phyloP scores from a whole-genome alignment of 2,797 vertebrate species.

The Myripristis jacobus region DNA sequence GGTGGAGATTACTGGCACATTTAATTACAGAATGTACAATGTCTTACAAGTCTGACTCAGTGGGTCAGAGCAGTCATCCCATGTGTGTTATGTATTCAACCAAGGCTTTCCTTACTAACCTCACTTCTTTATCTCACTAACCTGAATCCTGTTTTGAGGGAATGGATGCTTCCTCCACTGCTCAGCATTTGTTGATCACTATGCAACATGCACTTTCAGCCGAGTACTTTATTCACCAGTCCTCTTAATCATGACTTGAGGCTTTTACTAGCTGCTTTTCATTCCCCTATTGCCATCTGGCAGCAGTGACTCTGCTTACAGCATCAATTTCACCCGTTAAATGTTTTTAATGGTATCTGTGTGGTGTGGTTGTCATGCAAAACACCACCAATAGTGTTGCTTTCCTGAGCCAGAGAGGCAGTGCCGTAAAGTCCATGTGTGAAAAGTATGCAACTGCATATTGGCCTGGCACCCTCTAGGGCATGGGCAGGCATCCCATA shows the following conservation, averaged over 20 bases:
- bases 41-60: constrained; percentile 47
- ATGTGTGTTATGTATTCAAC: constrained; percentile 34
- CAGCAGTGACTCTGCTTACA: constrained; percentile 70
- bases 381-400: constrained; percentile 38
- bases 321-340: constrained; percentile 68
- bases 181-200: constrained; percentile 65
- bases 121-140: constrained; percentile 23
- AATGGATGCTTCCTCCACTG: constrained; percentile 40
- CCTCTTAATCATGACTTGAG: constrained; percentile 68
- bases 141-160: constrained; percentile 42
- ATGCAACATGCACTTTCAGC: constrained; percentile 62
- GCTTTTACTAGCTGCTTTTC: constrained; percentile 69
- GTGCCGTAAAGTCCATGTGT: too few relatives aligned
- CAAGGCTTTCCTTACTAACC: constrained; percentile 20
- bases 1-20: constrained; percentile 54
- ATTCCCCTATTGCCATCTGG: constrained; percentile 76
- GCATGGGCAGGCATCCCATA: too few relatives aligned
- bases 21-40: constrained; percentile 49
- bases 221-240: constrained; percentile 54
- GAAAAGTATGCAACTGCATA: too few relatives aligned
- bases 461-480: too few relatives aligned
- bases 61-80: constrained; percentile 30
- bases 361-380: constrained; percentile 52
- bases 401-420: constrained; percentile 40
- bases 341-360: constrained; percentile 62